Conservation (phyloP, 2,888 invertebrate species). For the Sinhomidia bicolor region DNA sequence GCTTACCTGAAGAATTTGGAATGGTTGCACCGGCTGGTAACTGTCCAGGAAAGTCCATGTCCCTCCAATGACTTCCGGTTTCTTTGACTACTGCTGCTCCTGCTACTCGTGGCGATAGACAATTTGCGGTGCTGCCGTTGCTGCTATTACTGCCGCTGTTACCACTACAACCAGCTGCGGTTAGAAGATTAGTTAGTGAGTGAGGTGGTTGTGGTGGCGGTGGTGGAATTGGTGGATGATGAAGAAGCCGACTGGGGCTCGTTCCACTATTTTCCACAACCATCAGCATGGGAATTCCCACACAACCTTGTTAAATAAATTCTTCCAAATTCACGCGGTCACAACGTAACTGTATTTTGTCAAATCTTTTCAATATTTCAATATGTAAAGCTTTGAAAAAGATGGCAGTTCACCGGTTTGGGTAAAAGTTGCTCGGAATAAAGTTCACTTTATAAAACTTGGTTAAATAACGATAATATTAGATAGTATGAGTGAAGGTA, state of each 20-base stretch:
- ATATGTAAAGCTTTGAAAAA: too few species aligned
- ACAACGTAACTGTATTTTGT: too few species aligned
- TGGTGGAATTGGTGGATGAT: conserved; percentile 53
- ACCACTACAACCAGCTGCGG: neutral
- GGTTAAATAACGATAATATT: too few species aligned
- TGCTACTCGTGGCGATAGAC: neutral
- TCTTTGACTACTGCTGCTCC: neutral
- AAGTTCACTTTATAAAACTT: too few species aligned
- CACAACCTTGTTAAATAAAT: conserved; percentile 8
- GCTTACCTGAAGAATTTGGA: conserved; percentile 80
- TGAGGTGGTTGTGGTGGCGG: conserved; percentile 63
- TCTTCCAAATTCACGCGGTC: too few species aligned
- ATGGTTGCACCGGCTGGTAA: conserved; percentile 77
- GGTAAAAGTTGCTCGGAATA: too few species aligned
- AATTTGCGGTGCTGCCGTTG: neutral
- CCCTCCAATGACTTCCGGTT: conserved; percentile 77
- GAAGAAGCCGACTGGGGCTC: conserved; percentile 80
- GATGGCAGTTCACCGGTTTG: too few species aligned
- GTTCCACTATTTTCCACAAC: conserved; percentile 79
- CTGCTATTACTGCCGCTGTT: neutral
- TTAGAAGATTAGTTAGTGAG: conserved; percentile 3
- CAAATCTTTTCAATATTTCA: neutral
- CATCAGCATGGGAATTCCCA: conserved; percentile 79
- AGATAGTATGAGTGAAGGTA: too few species aligned
- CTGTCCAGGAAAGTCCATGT: conserved; percentile 80